These are phyloP conservation scores for Aphaenogaster rudis DNA, from an alignment of 1,140 invertebrate species.

Conservation along the genomic window DNA sequence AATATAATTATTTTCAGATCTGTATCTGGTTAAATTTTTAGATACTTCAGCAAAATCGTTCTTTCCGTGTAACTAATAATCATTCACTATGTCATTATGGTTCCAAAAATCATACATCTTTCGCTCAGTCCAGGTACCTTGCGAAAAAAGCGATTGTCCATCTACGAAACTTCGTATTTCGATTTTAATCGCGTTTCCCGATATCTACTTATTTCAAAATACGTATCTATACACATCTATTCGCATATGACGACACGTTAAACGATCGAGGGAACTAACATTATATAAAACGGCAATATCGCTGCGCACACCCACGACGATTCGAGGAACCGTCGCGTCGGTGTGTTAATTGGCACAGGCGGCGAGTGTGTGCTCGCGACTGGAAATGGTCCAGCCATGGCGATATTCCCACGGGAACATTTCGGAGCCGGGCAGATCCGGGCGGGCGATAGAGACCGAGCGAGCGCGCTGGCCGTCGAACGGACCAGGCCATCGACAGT, in stretches of 20 bases:
- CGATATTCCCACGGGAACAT: conserved; percentile 46
- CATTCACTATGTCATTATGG: too few species aligned
- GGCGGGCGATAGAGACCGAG: conserved; percentile 22
- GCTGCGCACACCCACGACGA: neutral
- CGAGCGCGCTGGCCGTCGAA: conserved; percentile 70
- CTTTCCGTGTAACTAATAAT: too few species aligned
- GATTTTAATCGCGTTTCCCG: neutral
- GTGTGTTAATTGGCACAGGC: conserved; percentile 27
- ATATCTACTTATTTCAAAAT: neutral
- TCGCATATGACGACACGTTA: neutral
- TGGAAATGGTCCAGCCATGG: conserved; percentile 23
- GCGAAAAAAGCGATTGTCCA: neutral
- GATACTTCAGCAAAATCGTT: too few species aligned
- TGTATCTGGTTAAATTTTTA: too few species aligned
- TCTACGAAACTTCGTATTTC: neutral
- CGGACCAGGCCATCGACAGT: conserved; percentile 79
- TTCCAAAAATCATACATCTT: too few species aligned
- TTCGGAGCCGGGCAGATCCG: conserved; percentile 34
- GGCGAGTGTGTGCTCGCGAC: conserved; percentile 4
- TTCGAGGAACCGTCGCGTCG: neutral
- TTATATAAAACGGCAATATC: neutral
- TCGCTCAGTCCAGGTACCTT: neutral
- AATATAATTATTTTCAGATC: too few species aligned
- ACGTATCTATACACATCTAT: neutral
- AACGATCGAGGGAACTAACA: neutral